These are phyloP conservation scores for Crossaster papposus DNA, from an alignment of 53 echinoderm and acorn worm species.

Conservation along the genomic window DNA sequence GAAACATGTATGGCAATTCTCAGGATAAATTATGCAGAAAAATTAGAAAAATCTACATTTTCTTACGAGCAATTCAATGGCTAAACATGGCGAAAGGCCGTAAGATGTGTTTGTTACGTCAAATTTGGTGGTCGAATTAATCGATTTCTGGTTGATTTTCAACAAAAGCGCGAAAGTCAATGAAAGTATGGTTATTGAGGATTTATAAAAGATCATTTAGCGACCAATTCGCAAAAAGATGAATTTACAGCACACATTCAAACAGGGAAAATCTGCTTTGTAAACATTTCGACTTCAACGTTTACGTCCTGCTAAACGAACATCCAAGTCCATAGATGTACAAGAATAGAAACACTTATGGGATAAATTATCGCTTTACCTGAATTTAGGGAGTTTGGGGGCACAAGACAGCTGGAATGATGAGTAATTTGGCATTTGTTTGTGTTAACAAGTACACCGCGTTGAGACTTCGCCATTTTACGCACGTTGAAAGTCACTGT, in stretches of 20 bases:
- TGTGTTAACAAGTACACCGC: conserved; percentile 68
- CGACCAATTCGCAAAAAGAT: conserved; percentile 13
- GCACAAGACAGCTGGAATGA: neutral
- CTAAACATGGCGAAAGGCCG: conserved; percentile 49
- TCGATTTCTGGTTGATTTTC: conserved; percentile 9
- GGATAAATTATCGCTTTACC: conserved; percentile 52
- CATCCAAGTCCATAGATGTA: neutral
- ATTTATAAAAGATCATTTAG: conserved; percentile 1
- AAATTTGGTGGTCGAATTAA: conserved; percentile 6
- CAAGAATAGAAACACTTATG: conserved; percentile 8
- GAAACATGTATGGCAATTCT: neutral
- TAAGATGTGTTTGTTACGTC: conserved; percentile 44
- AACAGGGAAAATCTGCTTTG: conserved; percentile 44
- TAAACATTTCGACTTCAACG: conserved; percentile 28
- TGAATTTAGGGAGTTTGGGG: conserved; percentile 23
- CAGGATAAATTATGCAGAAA: neutral
- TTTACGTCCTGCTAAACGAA: conserved; percentile 34
- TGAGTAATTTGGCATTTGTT: conserved; percentile 18
- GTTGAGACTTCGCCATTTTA: conserved; percentile 69
- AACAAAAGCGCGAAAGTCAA: conserved; percentile 5
- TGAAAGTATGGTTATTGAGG: conserved; percentile 42
- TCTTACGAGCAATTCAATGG: conserved; percentile 23
- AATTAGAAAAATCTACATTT: conserved; percentile 19
- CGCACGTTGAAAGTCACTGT: conserved; percentile 46
- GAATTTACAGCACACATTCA: conserved; percentile 30